phyloP scores from a whole-genome alignment of 2,888 invertebrate species.

The Watsonalla cultraria region DNA sequence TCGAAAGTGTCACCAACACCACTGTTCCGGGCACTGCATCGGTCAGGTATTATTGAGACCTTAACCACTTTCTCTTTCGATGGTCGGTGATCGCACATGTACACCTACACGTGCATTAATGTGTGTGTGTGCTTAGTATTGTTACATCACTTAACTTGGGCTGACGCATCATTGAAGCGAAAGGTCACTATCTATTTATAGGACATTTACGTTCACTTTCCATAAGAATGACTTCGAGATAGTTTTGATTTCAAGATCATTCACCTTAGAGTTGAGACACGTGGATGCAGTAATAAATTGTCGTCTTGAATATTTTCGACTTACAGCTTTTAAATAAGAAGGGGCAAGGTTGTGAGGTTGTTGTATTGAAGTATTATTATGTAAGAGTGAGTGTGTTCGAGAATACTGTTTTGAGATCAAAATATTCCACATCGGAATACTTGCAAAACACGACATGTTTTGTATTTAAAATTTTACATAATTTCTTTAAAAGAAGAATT shows the following conservation, averaged over 20 bases:
- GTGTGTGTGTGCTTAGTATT: slow-evolving; percentile 35
- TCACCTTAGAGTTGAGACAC: slow-evolving; percentile 26
- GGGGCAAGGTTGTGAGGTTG: neutral
- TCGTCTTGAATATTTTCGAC: neutral
- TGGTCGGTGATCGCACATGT: slow-evolving; percentile 42
- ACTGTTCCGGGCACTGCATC: slow-evolving; percentile 34
- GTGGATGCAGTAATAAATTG: neutral
- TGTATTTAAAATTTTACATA: too few species aligned
- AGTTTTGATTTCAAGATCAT: slow-evolving; percentile 43
- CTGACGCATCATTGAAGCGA: slow-evolving; percentile 68
- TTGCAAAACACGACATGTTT: neutral
- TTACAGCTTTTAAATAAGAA: neutral
- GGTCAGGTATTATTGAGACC: slow-evolving; percentile 53
- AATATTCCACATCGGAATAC: neutral
- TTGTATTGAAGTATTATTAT: neutral
- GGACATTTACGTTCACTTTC: slow-evolving; percentile 57
- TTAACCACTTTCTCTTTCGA: slow-evolving; percentile 74
- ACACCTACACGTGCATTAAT: slow-evolving; percentile 22
- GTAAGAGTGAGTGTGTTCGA: neutral
- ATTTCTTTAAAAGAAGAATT: too few species aligned
- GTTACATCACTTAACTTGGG: slow-evolving; percentile 64
- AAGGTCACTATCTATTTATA: slow-evolving; percentile 73
- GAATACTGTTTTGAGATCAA: neutral
- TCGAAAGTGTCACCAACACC: slow-evolving; percentile 19
- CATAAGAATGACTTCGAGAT: slow-evolving; percentile 49